Conservation (phyloP, 2,113 vertebrate genomes). For the Pithys albifrons region DNA sequence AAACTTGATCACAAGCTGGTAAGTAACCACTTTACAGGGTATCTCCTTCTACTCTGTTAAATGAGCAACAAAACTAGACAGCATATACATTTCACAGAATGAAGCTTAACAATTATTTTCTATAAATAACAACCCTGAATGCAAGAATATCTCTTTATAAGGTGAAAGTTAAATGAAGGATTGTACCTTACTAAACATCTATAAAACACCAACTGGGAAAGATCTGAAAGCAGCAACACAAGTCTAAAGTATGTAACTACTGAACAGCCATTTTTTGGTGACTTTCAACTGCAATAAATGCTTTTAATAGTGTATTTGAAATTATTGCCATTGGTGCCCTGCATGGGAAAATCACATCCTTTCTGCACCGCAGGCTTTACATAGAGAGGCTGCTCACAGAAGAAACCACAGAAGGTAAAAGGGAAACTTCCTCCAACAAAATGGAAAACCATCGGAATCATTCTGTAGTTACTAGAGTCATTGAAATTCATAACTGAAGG, state of each 20-base stretch:
- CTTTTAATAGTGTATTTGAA: not conserved
- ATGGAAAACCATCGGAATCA: not conserved
- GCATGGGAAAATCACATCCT: not conserved
- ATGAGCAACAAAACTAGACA: not conserved
- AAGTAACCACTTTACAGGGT: not conserved
- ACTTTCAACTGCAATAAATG: not conserved
- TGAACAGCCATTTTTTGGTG: not conserved
- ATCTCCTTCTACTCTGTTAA: conserved; percentile 1
- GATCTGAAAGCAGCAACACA: not conserved
- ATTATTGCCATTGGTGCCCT: not conserved
- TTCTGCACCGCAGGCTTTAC: conserved; percentile 12
- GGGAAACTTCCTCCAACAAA: not conserved
- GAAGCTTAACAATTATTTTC: not conserved
- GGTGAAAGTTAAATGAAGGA: not conserved
- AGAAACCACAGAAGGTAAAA: not conserved
- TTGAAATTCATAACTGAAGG: not conserved
- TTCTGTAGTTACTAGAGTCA: not conserved
- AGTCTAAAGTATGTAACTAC: not conserved
- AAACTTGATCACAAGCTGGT: conserved; percentile 18
- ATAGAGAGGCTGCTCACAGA: not conserved
- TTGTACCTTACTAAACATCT: not conserved
- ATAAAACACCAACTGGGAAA: not conserved
- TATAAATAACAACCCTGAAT: not conserved
- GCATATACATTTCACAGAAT: not conserved
- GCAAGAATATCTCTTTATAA: not conserved